Base-by-base conservation (phyloP, 1,140 invertebrate species). In the Lucilia sericata region DNA sequence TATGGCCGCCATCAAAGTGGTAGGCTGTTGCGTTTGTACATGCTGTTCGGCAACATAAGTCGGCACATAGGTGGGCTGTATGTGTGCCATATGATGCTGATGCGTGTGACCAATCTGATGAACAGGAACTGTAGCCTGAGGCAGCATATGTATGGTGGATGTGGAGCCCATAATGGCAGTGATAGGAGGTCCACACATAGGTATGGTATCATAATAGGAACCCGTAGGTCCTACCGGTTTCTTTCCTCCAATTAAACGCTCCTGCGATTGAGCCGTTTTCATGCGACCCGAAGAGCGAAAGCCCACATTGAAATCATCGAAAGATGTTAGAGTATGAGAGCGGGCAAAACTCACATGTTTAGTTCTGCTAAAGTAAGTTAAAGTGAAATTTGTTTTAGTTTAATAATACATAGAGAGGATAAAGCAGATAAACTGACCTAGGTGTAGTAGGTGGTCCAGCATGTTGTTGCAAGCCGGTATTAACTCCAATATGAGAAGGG, bases 291-390 rank as follows among this genome's bases (percentile, higher is more conserved):
- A 93, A 86, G 88, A 93, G 91, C 90, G 86, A 65, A 88, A 82
- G 86, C 92, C 92, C 5, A 92, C 91, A 36, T 93, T 91, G 85
- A 94, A 92, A 91, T 95, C 94, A 83, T 96, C 96, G 86, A 97
- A 96, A 2, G 96, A 96, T 7, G 95, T 96, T 81, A 96, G 88
- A 0, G 96, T 97, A 86, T 96, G 95, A 1, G 96, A 96, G 47
- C 96, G 93, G 21, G 97, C 97, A 88, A 98, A 98, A 88, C 96
- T 97, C 47, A 98, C 97, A 90, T 98, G 97, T 90, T 97, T 98
- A 85, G 94, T 94, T 91, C 95, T 95, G 91, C 0, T 74, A 90
- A 42, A 78, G 30, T 2, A 30, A 30, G 1, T 30, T 2, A 30
- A 30, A 30, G 25, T 30, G 25, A 30, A 30, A 30, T 30, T 30